Base-by-base conservation (phyloP, 2,113 vertebrate species). In the Chloropsis cyanopogon region DNA sequence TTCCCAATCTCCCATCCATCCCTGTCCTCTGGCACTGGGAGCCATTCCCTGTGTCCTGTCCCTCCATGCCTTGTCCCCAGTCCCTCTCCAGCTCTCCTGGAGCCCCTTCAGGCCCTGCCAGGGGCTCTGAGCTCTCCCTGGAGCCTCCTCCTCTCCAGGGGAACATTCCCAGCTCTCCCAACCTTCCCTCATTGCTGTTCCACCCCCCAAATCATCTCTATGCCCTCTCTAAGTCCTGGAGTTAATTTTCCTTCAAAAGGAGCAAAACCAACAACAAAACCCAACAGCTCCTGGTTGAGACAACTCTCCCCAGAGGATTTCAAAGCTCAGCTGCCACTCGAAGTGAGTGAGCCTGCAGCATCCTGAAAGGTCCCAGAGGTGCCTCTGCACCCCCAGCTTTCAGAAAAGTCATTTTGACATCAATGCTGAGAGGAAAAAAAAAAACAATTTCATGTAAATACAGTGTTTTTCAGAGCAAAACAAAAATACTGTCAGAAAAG, bases 41-140 rank as follows among this genome's bases (percentile, higher is more conserved):
- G 56, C 59, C 76, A 72, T 72, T 65, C 86, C 68, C 86, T 73
- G 37, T 2, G 15, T 65, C 12, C 77, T 66, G 86, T 82, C 60
- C 52, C 77, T 75, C 53, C 46, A 60, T 4, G 0, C 59, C 28
- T 52, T 73, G 52, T 52, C 77, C 86, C 69, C 37, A 82, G 52
- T 46, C 78, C 53, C 53, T 89, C 78, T 47, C 12, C 86, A 89
- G 69, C 86, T 82, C 78, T 82, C 77, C 78, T 75, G 86, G 46
- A 82, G 86, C 24, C 47, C 69, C 39, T 68, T 23, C 0, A 68
- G 54, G 23, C 24, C 0, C 75, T 54, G 24, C 0, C n/a, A 1
- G 47, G 10, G 20, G 26, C 52, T 65, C 68, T 24, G 15, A 66
- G 60, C 8, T 59, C 12, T n/a, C 52, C 52, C 44, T 73, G 52